phyloP scores from a whole-genome alignment of 2,113 vertebrate genomes.

The Pampusana beccarii region DNA sequence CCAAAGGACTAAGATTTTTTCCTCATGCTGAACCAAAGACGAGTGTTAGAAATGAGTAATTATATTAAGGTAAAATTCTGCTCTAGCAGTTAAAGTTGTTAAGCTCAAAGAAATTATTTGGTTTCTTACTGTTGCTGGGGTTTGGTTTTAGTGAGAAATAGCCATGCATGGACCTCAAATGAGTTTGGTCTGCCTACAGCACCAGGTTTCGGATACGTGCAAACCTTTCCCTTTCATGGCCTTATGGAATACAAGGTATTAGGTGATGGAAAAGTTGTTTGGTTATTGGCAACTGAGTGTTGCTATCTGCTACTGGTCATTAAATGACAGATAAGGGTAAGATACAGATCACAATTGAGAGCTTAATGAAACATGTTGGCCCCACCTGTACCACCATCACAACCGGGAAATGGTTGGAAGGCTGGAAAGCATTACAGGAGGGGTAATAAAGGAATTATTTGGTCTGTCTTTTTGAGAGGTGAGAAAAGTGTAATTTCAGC shows the following conservation, averaged over 20 bases:
- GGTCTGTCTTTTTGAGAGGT: not conserved
- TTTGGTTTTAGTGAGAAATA: not conserved
- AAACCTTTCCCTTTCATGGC: not conserved
- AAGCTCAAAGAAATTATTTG: not conserved
- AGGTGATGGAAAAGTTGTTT: not conserved
- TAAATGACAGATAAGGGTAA: not conserved
- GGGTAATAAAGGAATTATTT: not conserved
- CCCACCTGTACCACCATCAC: not conserved
- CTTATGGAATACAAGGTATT: not conserved
- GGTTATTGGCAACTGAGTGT: not conserved
- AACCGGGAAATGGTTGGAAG: not conserved
- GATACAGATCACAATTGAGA: not conserved
- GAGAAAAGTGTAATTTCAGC: not conserved
- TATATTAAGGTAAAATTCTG: not conserved
- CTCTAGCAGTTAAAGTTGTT: not conserved
- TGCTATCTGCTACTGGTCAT: not conserved
- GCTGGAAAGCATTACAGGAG: not conserved
- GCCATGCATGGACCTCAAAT: not conserved
- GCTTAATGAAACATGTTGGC: not conserved
- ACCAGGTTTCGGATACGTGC: not conserved
- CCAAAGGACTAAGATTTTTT: not conserved
- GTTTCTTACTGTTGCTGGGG: not conserved
- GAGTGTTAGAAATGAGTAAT: not conserved
- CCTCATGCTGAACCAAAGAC: not conserved
- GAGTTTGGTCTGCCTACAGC: not conserved